phyloP scores from a whole-genome alignment of 2,888 invertebrate species.

The Thymelicus lineola region DNA sequence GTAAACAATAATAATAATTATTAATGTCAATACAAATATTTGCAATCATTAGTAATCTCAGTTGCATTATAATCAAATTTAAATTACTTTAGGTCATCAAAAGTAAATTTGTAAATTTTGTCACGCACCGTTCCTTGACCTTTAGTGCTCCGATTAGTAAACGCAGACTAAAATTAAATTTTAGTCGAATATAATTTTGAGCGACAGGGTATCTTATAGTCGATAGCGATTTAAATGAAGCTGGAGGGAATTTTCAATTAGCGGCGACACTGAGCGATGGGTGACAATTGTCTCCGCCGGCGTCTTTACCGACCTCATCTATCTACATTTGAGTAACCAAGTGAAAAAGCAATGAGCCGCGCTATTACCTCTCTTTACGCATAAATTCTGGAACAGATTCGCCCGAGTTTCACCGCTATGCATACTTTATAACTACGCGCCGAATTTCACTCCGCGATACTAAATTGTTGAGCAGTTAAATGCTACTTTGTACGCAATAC shows the following conservation, averaged over 20 bases:
- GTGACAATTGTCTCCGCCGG: conserved; percentile 77
- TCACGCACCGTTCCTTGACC: conserved; percentile 47
- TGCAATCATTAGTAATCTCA: no score
- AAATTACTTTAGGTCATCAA: background rate
- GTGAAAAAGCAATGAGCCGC: conserved; percentile 82
- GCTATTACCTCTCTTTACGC: conserved; percentile 77
- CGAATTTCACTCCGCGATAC: conserved; percentile 33
- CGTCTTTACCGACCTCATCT: conserved; percentile 73
- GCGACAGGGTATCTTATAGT: conserved; percentile 64
- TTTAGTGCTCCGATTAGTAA: conserved; percentile 51
- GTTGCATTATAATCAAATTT: no score
- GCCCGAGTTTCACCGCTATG: conserved; percentile 48
- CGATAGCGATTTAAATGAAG: conserved; percentile 80
- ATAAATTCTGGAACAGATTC: conserved; percentile 66
- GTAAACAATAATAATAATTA: no score
- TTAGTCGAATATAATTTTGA: conserved; percentile 67
- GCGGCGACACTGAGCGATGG: conserved; percentile 80
- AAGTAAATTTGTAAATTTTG: conserved; percentile 29
- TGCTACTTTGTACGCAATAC: background rate
- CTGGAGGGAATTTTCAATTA: conserved; percentile 82
- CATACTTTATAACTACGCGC: conserved; percentile 37
- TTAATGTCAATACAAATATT: no score
- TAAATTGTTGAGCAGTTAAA: conserved; percentile 33
- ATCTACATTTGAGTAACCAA: conserved; percentile 82
- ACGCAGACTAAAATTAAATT: conserved; percentile 59